Conservation (phyloP, 2,113 vertebrate genomes). For the Falcunculus frontatus region DNA sequence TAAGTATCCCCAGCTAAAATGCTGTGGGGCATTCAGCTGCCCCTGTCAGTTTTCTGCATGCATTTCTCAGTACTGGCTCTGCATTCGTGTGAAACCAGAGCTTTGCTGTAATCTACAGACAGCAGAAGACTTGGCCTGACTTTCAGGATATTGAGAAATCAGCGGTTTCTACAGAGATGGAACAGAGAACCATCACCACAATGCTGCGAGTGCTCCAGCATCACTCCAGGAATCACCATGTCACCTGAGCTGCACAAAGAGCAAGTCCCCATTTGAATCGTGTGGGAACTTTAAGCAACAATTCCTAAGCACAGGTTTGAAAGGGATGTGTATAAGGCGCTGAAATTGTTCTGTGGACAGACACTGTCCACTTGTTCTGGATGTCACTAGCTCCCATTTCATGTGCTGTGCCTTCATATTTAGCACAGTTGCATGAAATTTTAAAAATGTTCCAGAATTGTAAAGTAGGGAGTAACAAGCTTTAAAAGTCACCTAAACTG, state of each 20-base stretch:
- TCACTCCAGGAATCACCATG: neutral
- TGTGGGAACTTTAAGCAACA: neutral
- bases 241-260: neutral
- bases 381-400: neutral
- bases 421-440: neutral
- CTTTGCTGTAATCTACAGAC: neutral
- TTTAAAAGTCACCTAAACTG: neutral
- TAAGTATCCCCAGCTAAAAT: neutral
- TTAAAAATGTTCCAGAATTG: neutral
- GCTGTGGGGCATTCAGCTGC: neutral
- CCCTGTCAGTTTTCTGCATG: rapidly evolving
- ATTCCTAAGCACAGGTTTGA: neutral
- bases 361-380: neutral
- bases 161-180: neutral
- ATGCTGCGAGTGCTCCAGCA: neutral
- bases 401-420: neutral
- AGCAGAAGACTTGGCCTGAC: neutral
- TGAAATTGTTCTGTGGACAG: neutral
- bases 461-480: neutral
- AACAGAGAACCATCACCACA: neutral
- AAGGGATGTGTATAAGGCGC: neutral
- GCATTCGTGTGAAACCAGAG: neutral
- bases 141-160: neutral
- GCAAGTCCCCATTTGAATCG: rapidly evolving
- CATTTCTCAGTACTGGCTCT: neutral